phyloP scores from a whole-genome alignment of 2,113 vertebrate genomes.

The Gobiocypris rarus region DNA sequence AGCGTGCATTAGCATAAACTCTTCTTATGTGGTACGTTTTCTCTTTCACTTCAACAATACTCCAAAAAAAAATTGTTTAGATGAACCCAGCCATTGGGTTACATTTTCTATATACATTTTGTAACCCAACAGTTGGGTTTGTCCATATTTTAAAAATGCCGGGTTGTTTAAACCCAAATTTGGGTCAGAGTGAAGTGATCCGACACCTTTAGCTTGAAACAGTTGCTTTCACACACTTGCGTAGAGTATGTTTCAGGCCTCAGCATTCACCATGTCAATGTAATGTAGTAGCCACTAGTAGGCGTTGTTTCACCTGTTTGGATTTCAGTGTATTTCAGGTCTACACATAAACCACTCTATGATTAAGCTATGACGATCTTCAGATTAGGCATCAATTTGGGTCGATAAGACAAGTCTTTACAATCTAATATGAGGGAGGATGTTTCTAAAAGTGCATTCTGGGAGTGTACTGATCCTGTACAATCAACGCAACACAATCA shows the following conservation, averaged over 20 bases:
- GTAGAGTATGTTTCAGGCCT: neutral
- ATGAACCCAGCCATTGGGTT: too few relatives aligned
- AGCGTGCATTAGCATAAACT: neutral
- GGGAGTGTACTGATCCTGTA: constrained; percentile 63
- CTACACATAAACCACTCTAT: neutral
- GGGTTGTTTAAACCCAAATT: too few relatives aligned
- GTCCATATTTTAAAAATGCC: too few relatives aligned
- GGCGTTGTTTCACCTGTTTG: neutral
- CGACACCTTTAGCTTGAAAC: neutral
- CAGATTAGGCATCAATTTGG: neutral
- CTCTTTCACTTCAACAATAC: neutral
- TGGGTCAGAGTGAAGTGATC: too few relatives aligned
- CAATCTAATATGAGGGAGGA: constrained; percentile 4
- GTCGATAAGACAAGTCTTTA: neutral
- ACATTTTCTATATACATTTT: too few relatives aligned
- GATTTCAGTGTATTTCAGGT: neutral
- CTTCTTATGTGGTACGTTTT: neutral
- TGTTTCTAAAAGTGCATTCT: constrained; percentile 32
- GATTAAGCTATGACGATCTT: neutral
- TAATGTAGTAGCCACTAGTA: neutral
- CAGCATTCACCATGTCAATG: neutral
- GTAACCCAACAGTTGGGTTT: too few relatives aligned
- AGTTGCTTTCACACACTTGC: neutral
- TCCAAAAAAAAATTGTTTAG: too few relatives aligned
- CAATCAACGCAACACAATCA: constrained; percentile 72